Evolutionary conservation across 2,113 vertebrate species (phyloP), one percentile per base, ranked within the genome.

Genomic region (Meles meles): DNA sequence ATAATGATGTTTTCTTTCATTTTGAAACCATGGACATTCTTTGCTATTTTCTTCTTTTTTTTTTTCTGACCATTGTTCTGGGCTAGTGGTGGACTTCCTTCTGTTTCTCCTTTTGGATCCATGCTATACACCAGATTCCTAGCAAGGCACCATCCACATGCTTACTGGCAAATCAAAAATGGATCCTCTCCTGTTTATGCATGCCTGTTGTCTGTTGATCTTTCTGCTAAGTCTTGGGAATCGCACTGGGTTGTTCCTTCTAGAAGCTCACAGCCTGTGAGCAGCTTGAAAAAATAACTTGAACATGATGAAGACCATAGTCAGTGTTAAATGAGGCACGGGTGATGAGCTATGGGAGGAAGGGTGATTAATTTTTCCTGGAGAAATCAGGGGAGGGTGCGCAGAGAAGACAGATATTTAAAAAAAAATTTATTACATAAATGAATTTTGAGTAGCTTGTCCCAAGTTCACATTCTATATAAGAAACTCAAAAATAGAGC

Each of bases 401-500:
- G 44, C 4, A 10, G 69, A 39, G 92, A 95, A 97, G 84, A 95
- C 52, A 87, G 69, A 92, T 83, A 71, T 88, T 42, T 42, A 63
- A 74, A 61, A 94, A 96, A 90, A 92, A 93, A 52, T 29, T 3
- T 90, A 90, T 97, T 95, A 80, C 84, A 79, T 97, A 90, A 96
- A 94, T 97, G 96, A 79, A 93, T 96, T 97, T 77, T 74, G 55
- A 96, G 91, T 59, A 72, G 89, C 86, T 96, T 69, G 85, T 86
- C 93, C 82, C 55, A 79, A 85, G 94, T 98, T 97, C 77, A 88
- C n/a, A 59, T 88, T 96, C 83, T 96, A 52, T 37, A 42, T 5
- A 72, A 96, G 96, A 96, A 94, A 96, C 93, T 96, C 90, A 79
- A 90, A 95, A 95, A 90, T 82, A 96, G 91, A 91, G 83, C 80